phyloP scores from a whole-genome alignment of 2,113 vertebrate genomes.

The Myiagra hebetior region DNA sequence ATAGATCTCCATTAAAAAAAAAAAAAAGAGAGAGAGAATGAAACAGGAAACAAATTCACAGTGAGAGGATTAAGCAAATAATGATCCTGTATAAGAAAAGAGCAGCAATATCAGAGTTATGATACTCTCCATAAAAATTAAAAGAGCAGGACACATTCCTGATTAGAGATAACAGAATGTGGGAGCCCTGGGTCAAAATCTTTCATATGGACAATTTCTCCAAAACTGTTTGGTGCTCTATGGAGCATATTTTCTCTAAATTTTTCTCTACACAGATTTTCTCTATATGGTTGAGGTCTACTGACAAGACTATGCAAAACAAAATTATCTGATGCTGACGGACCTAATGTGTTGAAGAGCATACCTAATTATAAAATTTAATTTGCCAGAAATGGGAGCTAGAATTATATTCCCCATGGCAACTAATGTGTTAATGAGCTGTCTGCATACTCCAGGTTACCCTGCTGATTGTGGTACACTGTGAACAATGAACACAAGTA shows the following conservation, averaged over 20 bases:
- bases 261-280: neutral
- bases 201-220: neutral
- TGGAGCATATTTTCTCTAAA: neutral
- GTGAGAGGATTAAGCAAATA: slow-evolving; percentile 1
- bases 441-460: neutral
- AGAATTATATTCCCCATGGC: neutral
- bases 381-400: neutral
- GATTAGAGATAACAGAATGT: neutral
- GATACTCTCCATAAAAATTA: neutral
- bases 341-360: neutral
- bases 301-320: neutral
- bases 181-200: neutral
- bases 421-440: neutral
- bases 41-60: neutral
- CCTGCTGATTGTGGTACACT: neutral
- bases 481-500: neutral
- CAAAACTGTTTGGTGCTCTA: neutral
- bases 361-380: neutral
- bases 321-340: neutral
- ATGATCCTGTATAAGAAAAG: neutral
- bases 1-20: neutral
- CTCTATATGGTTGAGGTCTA: neutral
- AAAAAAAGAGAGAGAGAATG: neutral
- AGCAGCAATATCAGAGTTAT: neutral
- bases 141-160: neutral